These are phyloP conservation scores for Virgularia gustaviana DNA, from an alignment of 92 coral and sea anemone species.

Conservation along the genomic window DNA sequence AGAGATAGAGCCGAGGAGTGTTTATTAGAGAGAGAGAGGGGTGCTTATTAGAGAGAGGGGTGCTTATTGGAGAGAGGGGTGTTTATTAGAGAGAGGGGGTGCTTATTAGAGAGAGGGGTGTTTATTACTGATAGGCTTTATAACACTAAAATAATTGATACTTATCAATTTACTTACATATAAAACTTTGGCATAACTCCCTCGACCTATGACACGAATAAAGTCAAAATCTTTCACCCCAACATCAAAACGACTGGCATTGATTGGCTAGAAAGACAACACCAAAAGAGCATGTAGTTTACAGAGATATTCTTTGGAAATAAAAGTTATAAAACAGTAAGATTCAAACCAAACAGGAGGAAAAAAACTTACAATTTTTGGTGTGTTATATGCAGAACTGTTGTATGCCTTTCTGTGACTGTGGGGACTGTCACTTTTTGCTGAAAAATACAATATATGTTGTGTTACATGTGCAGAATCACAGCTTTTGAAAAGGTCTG, in stretches of 20 bases:
- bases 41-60: too few relatives aligned
- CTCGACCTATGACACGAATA: slow-evolving; percentile 90
- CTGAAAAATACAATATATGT: slow-evolving; percentile 31
- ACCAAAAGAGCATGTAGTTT: neutral
- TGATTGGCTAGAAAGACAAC: slow-evolving; percentile 42
- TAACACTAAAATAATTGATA: neutral
- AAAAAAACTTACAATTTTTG: slow-evolving; percentile 41
- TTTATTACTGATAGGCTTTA: too few relatives aligned
- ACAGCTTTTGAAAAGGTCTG: too few relatives aligned
- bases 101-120: too few relatives aligned
- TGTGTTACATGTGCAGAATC: too few relatives aligned
- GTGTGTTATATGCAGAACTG: slow-evolving; percentile 66
- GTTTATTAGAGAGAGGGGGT: too few relatives aligned
- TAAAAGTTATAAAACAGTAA: neutral
- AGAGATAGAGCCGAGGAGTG: too few relatives aligned
- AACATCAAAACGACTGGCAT: slow-evolving; percentile 64
- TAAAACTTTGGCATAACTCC: slow-evolving; percentile 96
- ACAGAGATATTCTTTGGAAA: neutral
- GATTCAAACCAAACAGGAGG: neutral
- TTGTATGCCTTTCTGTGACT: slow-evolving; percentile 83
- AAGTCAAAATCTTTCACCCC: slow-evolving; percentile 75
- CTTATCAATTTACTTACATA: slow-evolving; percentile 58
- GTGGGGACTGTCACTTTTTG: slow-evolving; percentile 94
- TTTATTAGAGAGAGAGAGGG: too few relatives aligned
- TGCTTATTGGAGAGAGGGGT: too few relatives aligned